Evolutionary conservation across 2,797 vertebrate species (phyloP).

Genomic region (Cheirogaleus major): DNA sequence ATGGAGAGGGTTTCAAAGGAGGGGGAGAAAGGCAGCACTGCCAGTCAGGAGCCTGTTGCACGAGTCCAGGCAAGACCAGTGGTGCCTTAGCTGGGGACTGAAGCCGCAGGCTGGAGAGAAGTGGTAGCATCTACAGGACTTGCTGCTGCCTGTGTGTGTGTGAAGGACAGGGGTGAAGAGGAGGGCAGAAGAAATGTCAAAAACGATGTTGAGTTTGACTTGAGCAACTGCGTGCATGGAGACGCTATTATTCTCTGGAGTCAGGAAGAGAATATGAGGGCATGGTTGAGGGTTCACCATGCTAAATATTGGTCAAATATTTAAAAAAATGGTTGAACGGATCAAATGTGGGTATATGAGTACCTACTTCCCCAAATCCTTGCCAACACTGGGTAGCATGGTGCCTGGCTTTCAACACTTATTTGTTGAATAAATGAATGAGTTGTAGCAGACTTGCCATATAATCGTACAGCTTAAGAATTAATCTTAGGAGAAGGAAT

Average conservation of each 20-base stretch:
- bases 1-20: neutral
- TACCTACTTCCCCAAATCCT: neutral
- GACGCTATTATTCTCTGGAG: neutral
- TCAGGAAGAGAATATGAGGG: neutral
- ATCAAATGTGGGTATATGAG: neutral
- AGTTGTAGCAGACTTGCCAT: no score
- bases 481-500: no score
- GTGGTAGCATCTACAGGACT: neutral
- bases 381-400: neutral
- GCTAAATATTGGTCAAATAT: neutral
- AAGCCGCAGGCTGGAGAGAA: neutral
- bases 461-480: no score
- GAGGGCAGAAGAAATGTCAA: neutral
- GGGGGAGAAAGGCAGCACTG: neutral
- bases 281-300: neutral
- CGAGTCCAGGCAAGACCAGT: neutral
- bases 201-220: neutral
- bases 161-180: neutral
- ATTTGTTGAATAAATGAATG: constrained; percentile 21
- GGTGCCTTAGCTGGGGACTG: neutral
- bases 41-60: neutral
- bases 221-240: neutral
- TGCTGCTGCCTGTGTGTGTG: neutral
- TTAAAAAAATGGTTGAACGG: neutral
- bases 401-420: neutral